Conservation (phyloP, 2,113 vertebrate species). For the Pterocles orientalis region DNA sequence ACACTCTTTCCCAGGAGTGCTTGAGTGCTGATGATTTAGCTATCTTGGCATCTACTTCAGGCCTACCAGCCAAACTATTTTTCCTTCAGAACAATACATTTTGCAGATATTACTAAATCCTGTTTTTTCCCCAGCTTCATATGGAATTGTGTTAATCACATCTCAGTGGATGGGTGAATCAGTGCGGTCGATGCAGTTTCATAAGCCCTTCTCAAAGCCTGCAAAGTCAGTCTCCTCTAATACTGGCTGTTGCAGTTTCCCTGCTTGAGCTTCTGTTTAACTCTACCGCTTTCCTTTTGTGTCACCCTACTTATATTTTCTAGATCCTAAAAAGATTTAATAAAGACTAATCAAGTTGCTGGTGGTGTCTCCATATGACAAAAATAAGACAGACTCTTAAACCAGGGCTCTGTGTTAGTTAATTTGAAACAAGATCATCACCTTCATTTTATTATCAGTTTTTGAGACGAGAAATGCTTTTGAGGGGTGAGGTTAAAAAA, state of each 20-base stretch:
- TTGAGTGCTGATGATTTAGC: conserved; percentile 9
- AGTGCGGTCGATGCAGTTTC: neutral
- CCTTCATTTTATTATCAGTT: neutral
- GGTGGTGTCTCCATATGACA: neutral
- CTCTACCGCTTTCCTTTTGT: neutral
- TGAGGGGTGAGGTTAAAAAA: neutral
- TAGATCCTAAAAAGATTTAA: neutral
- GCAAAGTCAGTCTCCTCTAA: neutral
- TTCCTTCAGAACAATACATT: conserved; percentile 48
- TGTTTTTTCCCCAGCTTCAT: neutral
- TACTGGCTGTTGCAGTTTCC: neutral
- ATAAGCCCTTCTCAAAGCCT: neutral
- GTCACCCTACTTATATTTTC: neutral
- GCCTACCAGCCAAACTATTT: conserved; percentile 39
- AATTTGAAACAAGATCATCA: neutral
- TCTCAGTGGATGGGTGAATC: neutral
- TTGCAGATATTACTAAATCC: conserved; percentile 48
- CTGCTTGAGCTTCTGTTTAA: neutral
- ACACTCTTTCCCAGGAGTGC: conserved; percentile 23
- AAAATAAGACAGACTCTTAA: neutral
- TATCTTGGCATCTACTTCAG: conserved; percentile 19
- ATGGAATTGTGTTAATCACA: conserved; percentile 19
- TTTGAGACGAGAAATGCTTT: neutral
- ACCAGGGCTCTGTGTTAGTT: neutral
- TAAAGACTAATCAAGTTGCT: neutral